phyloP scores from a whole-genome alignment of 2,797 vertebrate species.

The Mus caroli region DNA sequence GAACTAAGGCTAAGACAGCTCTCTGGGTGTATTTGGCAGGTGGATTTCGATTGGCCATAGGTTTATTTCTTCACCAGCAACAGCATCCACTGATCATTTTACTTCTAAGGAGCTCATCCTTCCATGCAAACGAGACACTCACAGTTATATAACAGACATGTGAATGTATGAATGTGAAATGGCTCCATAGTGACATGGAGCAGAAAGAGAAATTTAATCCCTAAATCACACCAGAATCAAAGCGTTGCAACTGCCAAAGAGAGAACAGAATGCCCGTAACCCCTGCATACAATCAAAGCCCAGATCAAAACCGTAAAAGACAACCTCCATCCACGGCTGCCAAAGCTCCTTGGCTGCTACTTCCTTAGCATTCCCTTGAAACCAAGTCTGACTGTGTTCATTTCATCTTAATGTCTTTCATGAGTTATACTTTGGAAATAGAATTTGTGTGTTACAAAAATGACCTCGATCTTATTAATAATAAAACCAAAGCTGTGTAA shows the following conservation, averaged over 20 bases:
- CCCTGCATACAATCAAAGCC: slow-evolving; percentile 19
- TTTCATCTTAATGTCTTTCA: slow-evolving; percentile 54
- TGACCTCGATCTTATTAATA: slow-evolving; percentile 55
- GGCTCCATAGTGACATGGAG: neutral
- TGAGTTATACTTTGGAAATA: slow-evolving; percentile 47
- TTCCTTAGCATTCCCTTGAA: slow-evolving; percentile 69
- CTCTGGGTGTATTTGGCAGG: neutral
- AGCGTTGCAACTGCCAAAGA: slow-evolving; percentile 56
- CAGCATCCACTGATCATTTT: neutral
- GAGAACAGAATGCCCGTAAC: slow-evolving; percentile 47
- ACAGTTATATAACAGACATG: neutral
- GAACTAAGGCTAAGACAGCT: slow-evolving; percentile 1
- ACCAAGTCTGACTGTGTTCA: neutral
- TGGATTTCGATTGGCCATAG: neutral
- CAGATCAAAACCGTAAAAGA: slow-evolving; percentile 69
- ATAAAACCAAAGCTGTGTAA: slow-evolving; percentile 34
- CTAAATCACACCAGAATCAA: slow-evolving; percentile 62
- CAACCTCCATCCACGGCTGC: neutral
- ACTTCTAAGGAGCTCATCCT: neutral
- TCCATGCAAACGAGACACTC: slow-evolving; percentile 16
- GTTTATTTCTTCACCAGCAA: slow-evolving; percentile 40
- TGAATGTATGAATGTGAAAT: slow-evolving; percentile 12
- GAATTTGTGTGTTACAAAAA: slow-evolving; percentile 62
- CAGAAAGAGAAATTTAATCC: slow-evolving; percentile 10
- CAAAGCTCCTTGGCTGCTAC: slow-evolving; percentile 36